Conservation (phyloP, 64 coral and sea anemone genomes). For the Acropora tenuis region DNA sequence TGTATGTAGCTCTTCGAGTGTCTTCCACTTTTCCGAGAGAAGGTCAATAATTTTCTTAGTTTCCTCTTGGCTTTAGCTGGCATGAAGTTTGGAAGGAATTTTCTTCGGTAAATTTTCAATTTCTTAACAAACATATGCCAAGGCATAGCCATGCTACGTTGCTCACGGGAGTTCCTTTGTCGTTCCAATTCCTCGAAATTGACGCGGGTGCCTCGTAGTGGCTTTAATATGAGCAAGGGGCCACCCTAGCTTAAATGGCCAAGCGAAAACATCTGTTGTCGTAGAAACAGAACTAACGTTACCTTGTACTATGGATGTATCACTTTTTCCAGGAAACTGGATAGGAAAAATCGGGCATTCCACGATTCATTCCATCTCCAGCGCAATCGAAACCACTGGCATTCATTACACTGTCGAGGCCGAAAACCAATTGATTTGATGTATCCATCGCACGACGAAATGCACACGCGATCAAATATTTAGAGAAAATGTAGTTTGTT, state of each 20-base stretch:
- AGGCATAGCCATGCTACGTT: background rate
- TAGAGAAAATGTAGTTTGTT: too few species aligned
- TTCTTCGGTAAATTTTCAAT: too few species aligned
- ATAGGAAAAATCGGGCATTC: conserved; percentile 15
- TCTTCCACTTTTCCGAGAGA: background rate
- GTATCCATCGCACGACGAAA: too few species aligned
- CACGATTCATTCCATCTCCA: conserved; percentile 8
- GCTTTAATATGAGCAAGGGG: background rate
- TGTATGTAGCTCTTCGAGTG: background rate
- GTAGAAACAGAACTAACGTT: conserved; percentile 7
- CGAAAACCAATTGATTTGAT: too few species aligned
- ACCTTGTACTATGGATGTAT: background rate
- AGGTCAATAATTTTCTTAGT: background rate
- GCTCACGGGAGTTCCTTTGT: conserved; percentile 13
- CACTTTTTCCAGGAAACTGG: conserved; percentile 15
- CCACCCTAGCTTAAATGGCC: conserved; percentile 1
- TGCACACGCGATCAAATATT: too few species aligned
- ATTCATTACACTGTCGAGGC: background rate
- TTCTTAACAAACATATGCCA: too few species aligned
- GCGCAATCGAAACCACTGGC: background rate
- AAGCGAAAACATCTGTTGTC: conserved; percentile 19
- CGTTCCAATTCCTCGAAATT: background rate
- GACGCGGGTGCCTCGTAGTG: background rate
- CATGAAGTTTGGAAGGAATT: too few species aligned
- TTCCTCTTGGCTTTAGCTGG: background rate